Percentiles rank a stretch among this genome's conserved stretches.
Conservation (phyloP, 2,113 vertebrate species). For the Neodon shergylaensis region DNA sequence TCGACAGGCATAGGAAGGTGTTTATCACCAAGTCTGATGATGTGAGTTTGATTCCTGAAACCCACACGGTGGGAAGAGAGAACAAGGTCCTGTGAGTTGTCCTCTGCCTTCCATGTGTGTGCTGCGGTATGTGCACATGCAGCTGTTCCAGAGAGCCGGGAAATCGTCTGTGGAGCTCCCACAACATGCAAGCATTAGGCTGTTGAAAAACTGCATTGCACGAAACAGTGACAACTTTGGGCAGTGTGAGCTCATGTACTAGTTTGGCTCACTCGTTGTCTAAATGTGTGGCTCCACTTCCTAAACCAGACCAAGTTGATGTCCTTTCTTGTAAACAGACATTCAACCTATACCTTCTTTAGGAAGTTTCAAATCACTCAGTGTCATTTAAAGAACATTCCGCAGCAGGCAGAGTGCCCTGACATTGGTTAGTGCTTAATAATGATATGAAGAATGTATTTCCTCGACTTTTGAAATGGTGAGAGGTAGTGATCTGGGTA, state of each 20-base stretch:
- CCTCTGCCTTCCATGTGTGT: no score
- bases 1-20: neutral
- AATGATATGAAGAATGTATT: neutral
- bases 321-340: neutral
- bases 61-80: neutral
- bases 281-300: neutral
- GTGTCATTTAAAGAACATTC: neutral
- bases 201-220: neutral
- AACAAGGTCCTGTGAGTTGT: neutral
- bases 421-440: neutral
- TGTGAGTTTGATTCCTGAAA: neutral
- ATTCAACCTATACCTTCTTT: neutral
- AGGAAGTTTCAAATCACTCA: constrained; percentile 39
- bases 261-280: neutral
- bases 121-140: no score
- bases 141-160: neutral
- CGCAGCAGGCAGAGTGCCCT: neutral
- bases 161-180: neutral
- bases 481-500: neutral
- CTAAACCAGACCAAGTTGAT: neutral
- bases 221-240: neutral
- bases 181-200: neutral
- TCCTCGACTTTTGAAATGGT: neutral
- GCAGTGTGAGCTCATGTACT: neutral
- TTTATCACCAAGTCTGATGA: neutral